A percentile compares a stretch with the other conserved stretches of the same genome.
phyloP scores from a whole-genome alignment of 2,113 vertebrate genomes.

The Lipophrys pholis region DNA sequence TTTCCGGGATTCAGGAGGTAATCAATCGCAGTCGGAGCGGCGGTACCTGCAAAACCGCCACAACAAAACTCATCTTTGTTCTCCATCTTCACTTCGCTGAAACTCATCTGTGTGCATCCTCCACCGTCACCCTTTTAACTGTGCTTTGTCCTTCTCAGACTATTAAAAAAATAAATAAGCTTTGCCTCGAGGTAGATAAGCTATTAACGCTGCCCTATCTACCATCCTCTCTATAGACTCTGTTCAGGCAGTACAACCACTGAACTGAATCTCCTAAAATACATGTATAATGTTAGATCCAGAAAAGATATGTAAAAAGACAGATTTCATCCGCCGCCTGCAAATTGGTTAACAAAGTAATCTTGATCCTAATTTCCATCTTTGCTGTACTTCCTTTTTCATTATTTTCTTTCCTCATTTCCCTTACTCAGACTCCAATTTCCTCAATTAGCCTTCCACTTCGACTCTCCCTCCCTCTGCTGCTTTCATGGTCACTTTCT shows the following conservation, averaged over 20 bases:
- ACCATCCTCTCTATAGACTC: background rate
- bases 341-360: slow-evolving; percentile 57
- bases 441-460: slow-evolving; percentile 55
- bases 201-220: background rate
- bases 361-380: slow-evolving; percentile 56
- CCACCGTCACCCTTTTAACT: slow-evolving; percentile 15
- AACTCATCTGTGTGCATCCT: too few species aligned
- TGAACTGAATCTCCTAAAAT: slow-evolving; percentile 35
- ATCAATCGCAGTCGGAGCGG: slow-evolving; percentile 42
- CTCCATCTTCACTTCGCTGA: slow-evolving; percentile 9
- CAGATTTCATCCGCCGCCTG: slow-evolving; percentile 35
- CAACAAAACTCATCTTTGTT: background rate
- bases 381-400: slow-evolving; percentile 47
- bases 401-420: slow-evolving; percentile 63
- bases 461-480: background rate
- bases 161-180: background rate
- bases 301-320: slow-evolving; percentile 34
- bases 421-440: slow-evolving; percentile 49
- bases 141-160: background rate
- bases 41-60: slow-evolving; percentile 21
- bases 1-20: slow-evolving; percentile 37
- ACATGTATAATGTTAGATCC: slow-evolving; percentile 21
- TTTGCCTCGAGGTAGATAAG: background rate
- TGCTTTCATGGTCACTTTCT: slow-evolving; percentile 9
- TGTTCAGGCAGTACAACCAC: background rate